Conservation (phyloP, 2,888 invertebrate genomes). For the Drosophila basisetae region DNA sequence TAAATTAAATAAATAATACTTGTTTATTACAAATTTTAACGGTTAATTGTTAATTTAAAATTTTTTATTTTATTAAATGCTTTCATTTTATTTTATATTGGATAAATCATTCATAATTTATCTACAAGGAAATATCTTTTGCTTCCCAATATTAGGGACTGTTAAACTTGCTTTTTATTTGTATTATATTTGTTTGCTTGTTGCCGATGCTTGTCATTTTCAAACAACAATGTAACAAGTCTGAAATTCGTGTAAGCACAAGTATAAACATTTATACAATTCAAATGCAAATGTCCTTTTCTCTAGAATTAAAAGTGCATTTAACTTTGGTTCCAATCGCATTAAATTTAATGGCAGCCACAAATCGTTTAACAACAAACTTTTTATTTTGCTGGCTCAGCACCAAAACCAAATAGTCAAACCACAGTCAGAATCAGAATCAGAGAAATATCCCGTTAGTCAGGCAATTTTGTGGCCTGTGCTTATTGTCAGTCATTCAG, state of each 20-base stretch:
- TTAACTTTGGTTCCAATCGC: constrained; percentile 38
- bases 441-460: constrained; percentile 4
- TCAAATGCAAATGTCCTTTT: neutral
- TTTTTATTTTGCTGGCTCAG: constrained; percentile 27
- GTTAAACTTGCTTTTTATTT: neutral
- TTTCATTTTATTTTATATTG: neutral
- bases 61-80: too few species aligned
- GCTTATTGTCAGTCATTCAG: constrained; percentile 41
- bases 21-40: neutral
- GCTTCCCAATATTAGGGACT: neutral
- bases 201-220: neutral
- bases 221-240: neutral
- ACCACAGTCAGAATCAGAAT: constrained; percentile 15
- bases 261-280: neutral
- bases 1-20: neutral
- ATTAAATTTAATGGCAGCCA: constrained; percentile 27
- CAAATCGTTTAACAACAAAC: constrained; percentile 33
- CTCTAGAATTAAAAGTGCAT: constrained; percentile 36
- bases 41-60: neutral
- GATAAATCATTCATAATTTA: neutral
- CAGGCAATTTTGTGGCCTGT: constrained; percentile 40
- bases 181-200: neutral
- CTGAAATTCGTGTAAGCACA: neutral
- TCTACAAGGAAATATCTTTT: too few species aligned
- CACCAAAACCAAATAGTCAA: constrained; percentile 27